phyloP scores from a whole-genome alignment of 2,113 vertebrate genomes.

The Hemichromis elongatus region DNA sequence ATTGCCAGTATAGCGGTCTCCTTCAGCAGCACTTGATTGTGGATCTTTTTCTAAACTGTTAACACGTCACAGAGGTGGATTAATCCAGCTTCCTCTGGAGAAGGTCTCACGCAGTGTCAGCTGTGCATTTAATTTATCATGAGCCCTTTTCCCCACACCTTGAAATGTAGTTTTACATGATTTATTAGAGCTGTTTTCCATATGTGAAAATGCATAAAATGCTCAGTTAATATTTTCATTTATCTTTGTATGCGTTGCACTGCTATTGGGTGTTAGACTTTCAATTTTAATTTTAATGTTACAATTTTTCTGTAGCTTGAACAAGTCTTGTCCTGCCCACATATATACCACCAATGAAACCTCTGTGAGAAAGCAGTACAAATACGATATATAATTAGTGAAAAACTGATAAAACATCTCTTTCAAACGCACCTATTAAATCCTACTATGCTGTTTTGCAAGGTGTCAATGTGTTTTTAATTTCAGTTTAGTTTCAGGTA shows the following conservation, averaged over 20 bases:
- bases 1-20: background rate
- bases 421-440: background rate
- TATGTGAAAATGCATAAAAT: background rate
- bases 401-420: background rate
- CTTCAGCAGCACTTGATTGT: background rate
- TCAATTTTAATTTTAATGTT: background rate
- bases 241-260: background rate
- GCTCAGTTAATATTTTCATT: background rate
- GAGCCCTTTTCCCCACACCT: background rate
- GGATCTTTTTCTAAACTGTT: background rate
- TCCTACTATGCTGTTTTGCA: background rate
- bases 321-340: background rate
- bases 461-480: background rate
- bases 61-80: background rate
- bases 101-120: background rate
- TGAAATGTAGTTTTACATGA: background rate
- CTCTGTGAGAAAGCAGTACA: background rate
- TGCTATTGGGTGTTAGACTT: background rate
- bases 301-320: background rate
- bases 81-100: background rate
- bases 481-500: background rate
- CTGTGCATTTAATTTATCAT: background rate
- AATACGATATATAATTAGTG: background rate
- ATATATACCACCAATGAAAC: background rate
- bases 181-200: background rate